Percentiles rank a stretch among this genome's conserved stretches.
phyloP scores from a whole-genome alignment of 2,797 vertebrate genomes.

The Takifugu rubripes region DNA sequence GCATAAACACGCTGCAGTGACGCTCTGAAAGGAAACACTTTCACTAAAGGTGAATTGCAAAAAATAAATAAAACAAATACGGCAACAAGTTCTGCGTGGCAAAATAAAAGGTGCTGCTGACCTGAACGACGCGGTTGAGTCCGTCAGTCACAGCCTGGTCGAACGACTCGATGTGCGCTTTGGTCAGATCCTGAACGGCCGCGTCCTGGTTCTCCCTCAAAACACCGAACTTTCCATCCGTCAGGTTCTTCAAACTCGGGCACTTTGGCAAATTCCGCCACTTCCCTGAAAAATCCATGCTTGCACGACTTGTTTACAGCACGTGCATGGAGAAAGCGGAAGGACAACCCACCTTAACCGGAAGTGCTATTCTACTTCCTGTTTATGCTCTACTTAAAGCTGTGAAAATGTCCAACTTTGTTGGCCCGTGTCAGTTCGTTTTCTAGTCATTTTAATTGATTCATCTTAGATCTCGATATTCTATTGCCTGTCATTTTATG shows the following conservation, averaged over 20 bases:
- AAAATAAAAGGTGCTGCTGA: background rate
- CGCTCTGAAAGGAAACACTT: background rate
- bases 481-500: no score
- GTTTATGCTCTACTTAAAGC: no score
- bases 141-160: constrained; percentile 86
- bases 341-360: constrained; percentile 5
- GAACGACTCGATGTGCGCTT: constrained; percentile 87
- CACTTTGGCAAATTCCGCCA: constrained; percentile 70
- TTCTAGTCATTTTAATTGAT: no score
- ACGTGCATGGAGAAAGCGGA: constrained; percentile 46
- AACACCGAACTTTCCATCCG: constrained; percentile 67
- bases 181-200: constrained; percentile 80
- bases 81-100: no score
- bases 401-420: no score
- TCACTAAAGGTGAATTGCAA: no score
- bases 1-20: no score
- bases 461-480: no score
- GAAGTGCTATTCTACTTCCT: constrained; percentile 15
- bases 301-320: constrained; percentile 59
- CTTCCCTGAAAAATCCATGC: constrained; percentile 73
- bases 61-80: no score
- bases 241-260: constrained; percentile 81
- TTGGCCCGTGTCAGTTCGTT: no score
- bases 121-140: constrained; percentile 81
- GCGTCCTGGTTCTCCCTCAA: constrained; percentile 65